phyloP scores from a whole-genome alignment of 1,140 invertebrate genomes.

The Caenorhabditis brenneri region DNA sequence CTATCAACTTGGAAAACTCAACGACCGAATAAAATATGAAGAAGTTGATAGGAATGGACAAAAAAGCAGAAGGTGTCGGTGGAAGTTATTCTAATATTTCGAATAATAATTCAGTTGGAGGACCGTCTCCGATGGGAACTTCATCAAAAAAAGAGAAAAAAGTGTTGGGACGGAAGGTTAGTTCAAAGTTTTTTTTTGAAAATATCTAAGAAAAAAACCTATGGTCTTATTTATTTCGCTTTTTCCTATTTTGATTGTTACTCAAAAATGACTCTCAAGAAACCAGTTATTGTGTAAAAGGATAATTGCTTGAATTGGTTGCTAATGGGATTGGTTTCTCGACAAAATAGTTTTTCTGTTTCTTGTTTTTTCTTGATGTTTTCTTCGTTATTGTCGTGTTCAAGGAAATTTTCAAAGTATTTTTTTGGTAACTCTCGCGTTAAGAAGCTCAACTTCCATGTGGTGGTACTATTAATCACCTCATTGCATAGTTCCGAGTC shows the following conservation, averaged over 20 bases:
- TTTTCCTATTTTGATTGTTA: neutral
- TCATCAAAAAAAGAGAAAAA: conserved; percentile 6
- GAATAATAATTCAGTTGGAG: neutral
- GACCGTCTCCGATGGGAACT: neutral
- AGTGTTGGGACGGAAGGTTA: conserved; percentile 9
- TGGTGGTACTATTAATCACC: neutral
- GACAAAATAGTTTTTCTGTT: neutral
- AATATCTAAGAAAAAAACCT: neutral
- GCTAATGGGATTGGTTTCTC: conserved; percentile 21
- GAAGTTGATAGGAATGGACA: conserved; percentile 21
- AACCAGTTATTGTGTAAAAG: neutral
- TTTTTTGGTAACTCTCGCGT: too few species aligned
- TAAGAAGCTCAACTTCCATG: neutral
- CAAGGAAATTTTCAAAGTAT: too few species aligned
- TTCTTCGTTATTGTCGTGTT: too few species aligned
- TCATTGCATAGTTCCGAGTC: neutral
- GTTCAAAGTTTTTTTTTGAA: neutral
- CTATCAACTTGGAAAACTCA: neutral
- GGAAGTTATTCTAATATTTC: neutral
- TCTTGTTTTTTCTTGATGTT: neutral
- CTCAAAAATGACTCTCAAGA: neutral
- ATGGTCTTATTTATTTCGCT: neutral
- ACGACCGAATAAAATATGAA: neutral
- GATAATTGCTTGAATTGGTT: neutral
- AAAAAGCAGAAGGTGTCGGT: neutral